These are phyloP conservation scores for Choreutis nemorana DNA, from an alignment of 2,888 invertebrate genomes.

Conservation along the genomic window DNA sequence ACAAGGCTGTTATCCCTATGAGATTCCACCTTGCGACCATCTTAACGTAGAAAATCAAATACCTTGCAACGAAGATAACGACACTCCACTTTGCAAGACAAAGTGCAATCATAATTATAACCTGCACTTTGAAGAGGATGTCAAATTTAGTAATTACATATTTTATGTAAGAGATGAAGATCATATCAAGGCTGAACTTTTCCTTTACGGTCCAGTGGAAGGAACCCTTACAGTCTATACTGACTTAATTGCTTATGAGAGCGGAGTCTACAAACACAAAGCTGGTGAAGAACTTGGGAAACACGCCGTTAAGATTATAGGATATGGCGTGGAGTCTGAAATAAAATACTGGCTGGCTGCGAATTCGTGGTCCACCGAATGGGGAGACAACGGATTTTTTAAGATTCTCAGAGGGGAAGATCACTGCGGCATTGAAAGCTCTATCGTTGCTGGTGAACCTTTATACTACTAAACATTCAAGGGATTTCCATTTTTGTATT, in stretches of 20 bases:
- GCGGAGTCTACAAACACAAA: slow-evolving; percentile 67
- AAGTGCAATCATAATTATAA: slow-evolving; percentile 69
- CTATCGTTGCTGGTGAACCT: slow-evolving; percentile 67
- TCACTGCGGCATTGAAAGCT: slow-evolving; percentile 69
- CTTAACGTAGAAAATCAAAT: slow-evolving; percentile 74
- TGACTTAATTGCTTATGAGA: slow-evolving; percentile 78
- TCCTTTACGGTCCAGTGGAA: slow-evolving; percentile 81
- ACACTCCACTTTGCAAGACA: slow-evolving; percentile 75
- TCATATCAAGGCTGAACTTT: slow-evolving; percentile 76
- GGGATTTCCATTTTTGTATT: no score
- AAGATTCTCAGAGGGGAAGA: slow-evolving; percentile 75
- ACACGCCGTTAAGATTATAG: slow-evolving; percentile 80
- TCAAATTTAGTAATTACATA: slow-evolving; percentile 69
- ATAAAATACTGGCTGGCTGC: slow-evolving; percentile 82
- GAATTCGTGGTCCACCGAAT: slow-evolving; percentile 86
- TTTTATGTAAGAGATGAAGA: slow-evolving; percentile 61
- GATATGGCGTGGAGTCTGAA: slow-evolving; percentile 77
- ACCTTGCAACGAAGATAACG: slow-evolving; percentile 62
- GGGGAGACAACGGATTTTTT: slow-evolving; percentile 82
- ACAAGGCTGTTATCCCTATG: slow-evolving; percentile 82
- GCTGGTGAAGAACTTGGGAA: slow-evolving; percentile 73
- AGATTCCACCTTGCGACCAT: slow-evolving; percentile 80
- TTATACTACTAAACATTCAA: no score
- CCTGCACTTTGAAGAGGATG: slow-evolving; percentile 69
- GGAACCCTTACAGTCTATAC: slow-evolving; percentile 79